Evolutionary conservation across 2,888 invertebrate genomes (phyloP).

Genomic region (Amphimallon solstitiale): DNA sequence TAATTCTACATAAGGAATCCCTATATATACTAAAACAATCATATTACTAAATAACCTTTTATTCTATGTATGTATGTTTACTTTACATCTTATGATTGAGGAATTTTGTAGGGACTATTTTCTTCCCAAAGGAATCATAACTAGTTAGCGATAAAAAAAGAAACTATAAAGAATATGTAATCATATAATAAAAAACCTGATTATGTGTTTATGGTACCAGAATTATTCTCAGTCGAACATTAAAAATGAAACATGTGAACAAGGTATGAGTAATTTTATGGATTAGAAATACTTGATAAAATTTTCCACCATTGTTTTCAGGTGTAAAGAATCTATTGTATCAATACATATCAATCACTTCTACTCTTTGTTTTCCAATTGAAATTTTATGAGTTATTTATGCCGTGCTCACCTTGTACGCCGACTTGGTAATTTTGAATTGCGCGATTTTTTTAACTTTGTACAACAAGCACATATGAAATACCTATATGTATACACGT

Average conservation of each 20-base stretch:
- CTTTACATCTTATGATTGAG: too few relatives aligned
- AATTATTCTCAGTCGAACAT: too few relatives aligned
- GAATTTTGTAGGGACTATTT: too few relatives aligned
- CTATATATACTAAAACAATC: too few relatives aligned
- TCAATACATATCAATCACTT: conserved; percentile 8
- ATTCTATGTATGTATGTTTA: too few relatives aligned
- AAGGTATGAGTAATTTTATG: conserved; percentile 24
- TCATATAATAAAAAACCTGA: too few relatives aligned
- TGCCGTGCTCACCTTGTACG: conserved; percentile 6
- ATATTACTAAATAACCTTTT: too few relatives aligned
- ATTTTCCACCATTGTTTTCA: conserved; percentile 17
- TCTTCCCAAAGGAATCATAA: too few relatives aligned
- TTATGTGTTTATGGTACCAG: too few relatives aligned
- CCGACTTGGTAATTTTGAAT: conserved; percentile 15
- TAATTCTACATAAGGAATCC: too few relatives aligned
- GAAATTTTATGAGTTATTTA: conserved; percentile 29
- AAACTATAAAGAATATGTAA: too few relatives aligned
- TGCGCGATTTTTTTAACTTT: neutral
- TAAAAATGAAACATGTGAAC: neutral
- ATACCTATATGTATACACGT: conserved; percentile 15
- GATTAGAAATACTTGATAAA: conserved; percentile 25
- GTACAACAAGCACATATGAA: neutral
- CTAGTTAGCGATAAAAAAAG: too few relatives aligned
- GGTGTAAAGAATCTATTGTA: neutral
- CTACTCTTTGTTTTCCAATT: conserved; percentile 22